Conservation (phyloP, 2,113 vertebrate species). For the Phaethon lepturus region DNA sequence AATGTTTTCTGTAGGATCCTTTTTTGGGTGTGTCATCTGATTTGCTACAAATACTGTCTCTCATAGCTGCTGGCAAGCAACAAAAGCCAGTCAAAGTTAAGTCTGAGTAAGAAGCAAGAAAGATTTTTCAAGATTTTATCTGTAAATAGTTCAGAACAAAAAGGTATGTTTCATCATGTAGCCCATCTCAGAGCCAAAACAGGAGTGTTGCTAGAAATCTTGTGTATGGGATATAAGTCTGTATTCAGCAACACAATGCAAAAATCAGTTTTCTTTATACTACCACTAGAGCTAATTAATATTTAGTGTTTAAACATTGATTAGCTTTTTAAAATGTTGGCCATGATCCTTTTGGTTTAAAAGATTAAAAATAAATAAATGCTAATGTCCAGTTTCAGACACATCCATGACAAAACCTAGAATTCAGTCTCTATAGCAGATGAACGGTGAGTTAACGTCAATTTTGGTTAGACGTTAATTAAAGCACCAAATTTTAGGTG, state of each 20-base stretch:
- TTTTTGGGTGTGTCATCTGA: background rate
- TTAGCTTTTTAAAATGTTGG: background rate
- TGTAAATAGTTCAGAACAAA: background rate
- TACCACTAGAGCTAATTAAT: background rate
- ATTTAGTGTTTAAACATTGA: background rate
- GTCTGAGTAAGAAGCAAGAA: background rate
- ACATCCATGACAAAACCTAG: background rate
- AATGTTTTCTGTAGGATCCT: background rate
- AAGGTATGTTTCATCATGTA: background rate
- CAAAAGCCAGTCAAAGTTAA: background rate
- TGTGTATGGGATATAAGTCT: background rate
- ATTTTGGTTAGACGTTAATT: background rate
- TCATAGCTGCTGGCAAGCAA: background rate
- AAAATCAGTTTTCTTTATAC: background rate
- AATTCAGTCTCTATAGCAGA: background rate
- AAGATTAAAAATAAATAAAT: background rate
- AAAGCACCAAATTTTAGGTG: background rate
- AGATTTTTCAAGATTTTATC: background rate
- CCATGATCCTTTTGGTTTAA: background rate
- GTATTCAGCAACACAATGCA: background rate
- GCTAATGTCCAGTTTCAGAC: background rate
- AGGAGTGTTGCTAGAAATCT: background rate
- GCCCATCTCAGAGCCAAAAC: background rate
- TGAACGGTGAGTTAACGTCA: background rate
- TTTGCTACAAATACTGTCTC: background rate